These are phyloP conservation scores for Phainopepla nitens DNA, from an alignment of 2,113 vertebrate species.

Conservation along the genomic window DNA sequence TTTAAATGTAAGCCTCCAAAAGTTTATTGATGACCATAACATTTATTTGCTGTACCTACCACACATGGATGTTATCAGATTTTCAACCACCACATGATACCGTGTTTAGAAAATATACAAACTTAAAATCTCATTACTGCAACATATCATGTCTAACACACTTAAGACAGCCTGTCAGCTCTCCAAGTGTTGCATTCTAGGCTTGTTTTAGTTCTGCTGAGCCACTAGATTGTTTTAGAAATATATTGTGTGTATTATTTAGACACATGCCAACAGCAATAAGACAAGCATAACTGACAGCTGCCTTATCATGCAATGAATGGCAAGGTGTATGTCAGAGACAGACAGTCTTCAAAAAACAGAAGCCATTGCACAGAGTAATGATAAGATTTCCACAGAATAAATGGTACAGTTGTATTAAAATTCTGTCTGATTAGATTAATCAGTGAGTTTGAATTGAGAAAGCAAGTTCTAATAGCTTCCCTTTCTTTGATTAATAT, in stretches of 20 bases:
- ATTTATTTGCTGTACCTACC: not conserved
- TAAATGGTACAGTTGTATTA: not conserved
- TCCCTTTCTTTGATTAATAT: not conserved
- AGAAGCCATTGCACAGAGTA: not conserved
- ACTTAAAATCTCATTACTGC: not conserved
- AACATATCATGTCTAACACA: not conserved
- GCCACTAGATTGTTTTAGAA: not conserved
- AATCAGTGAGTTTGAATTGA: not conserved
- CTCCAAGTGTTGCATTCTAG: not conserved
- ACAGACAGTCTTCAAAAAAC: not conserved
- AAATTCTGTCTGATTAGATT: not conserved
- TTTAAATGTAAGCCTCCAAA: not conserved
- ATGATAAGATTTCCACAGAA: not conserved
- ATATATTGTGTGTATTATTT: not conserved
- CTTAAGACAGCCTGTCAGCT: not conserved
- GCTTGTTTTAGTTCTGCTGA: not conserved
- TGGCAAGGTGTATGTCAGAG: not conserved
- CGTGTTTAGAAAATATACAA: not conserved
- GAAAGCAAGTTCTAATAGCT: not conserved
- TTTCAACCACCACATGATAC: not conserved
- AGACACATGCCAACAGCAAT: not conserved
- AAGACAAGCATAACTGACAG: not conserved
- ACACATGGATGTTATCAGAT: not conserved
- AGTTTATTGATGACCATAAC: not conserved
- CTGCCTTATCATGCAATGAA: not conserved